A percentile compares a stretch with the other conserved stretches of the same genome.
phyloP scores from a whole-genome alignment of 1,140 invertebrate species.

The Leptinotarsa undecemlineata region DNA sequence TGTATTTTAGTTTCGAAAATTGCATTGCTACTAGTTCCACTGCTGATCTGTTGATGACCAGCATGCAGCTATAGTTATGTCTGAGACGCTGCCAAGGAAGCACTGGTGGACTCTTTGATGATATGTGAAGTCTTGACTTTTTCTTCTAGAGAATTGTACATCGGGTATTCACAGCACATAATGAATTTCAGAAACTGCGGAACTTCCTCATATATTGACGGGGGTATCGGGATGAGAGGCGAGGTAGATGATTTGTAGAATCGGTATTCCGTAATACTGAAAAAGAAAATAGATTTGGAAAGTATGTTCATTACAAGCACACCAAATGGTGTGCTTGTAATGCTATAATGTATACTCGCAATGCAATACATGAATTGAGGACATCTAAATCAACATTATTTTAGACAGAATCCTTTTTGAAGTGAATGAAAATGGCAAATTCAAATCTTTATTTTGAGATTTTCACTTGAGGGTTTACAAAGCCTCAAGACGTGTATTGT shows the following conservation, averaged over 20 bases:
- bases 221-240: conserved; percentile 84
- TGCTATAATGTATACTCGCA: too few relatives aligned
- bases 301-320: too few relatives aligned
- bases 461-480: too few relatives aligned
- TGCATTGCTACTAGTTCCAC: conserved; percentile 5
- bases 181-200: conserved; percentile 80
- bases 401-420: too few relatives aligned
- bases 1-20: conserved; percentile 27
- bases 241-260: conserved; percentile 86
- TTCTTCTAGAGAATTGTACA: conserved; percentile 77
- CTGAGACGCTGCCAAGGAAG: conserved; percentile 69
- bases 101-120: conserved; percentile 73
- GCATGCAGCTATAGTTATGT: conserved; percentile 75
- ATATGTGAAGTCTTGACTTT: conserved; percentile 66
- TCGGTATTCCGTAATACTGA: conserved; percentile 78
- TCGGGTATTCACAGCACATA: conserved; percentile 84
- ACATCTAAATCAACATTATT: too few relatives aligned
- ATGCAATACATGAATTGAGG: too few relatives aligned
- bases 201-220: conserved; percentile 80
- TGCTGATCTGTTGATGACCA: conserved; percentile 53
- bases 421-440: too few relatives aligned
- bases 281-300: conserved; percentile 43
- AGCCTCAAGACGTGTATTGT: too few relatives aligned
- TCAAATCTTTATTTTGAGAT: too few relatives aligned
- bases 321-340: too few relatives aligned